phyloP scores from a whole-genome alignment of 2,888 invertebrate genomes.

The Octonoba sinensis region DNA sequence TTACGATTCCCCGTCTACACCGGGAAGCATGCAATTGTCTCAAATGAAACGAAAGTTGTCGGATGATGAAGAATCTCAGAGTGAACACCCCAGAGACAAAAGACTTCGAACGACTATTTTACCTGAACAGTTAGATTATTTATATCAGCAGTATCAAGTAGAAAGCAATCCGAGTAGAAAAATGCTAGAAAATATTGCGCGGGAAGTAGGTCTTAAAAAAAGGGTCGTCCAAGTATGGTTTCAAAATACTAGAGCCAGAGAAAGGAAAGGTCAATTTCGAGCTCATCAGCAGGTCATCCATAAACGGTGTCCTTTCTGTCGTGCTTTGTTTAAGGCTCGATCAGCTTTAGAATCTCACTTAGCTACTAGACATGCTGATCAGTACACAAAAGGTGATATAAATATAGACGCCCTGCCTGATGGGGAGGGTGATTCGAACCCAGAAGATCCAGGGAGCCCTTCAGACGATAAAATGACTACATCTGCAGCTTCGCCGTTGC shows the following conservation, averaged over 20 bases:
- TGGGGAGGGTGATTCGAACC: constrained; percentile 71
- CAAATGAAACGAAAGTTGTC: constrained; percentile 67
- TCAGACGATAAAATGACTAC: constrained; percentile 31
- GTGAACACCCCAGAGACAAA: constrained; percentile 84
- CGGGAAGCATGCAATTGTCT: constrained; percentile 77
- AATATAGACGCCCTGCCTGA: constrained; percentile 94
- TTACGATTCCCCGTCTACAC: constrained; percentile 78
- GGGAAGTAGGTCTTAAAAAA: constrained; percentile 95
- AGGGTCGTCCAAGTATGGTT: constrained; percentile 98
- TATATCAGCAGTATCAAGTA: constrained; percentile 97
- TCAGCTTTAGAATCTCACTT: constrained; percentile 94
- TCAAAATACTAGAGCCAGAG: constrained; percentile 87
- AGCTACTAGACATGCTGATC: constrained; percentile 92
- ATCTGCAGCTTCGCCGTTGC: constrained; percentile 24
- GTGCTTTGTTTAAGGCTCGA: constrained; percentile 93
- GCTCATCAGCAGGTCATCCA: constrained; percentile 96
- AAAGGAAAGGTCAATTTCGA: constrained; percentile 92
- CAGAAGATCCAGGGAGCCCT: constrained; percentile 38
- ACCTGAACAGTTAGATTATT: constrained; percentile 96
- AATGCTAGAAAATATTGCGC: constrained; percentile 96
- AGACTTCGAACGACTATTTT: constrained; percentile 94
- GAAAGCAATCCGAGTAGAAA: constrained; percentile 98
- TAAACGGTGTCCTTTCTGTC: constrained; percentile 95
- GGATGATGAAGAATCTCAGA: constrained; percentile 72
- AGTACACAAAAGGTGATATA: constrained; percentile 89